Percentiles rank a stretch among this genome's conserved stretches.
Evolutionary conservation across 1,140 invertebrate genomes (phyloP).

Genomic region (Oscheius sp.): DNA sequence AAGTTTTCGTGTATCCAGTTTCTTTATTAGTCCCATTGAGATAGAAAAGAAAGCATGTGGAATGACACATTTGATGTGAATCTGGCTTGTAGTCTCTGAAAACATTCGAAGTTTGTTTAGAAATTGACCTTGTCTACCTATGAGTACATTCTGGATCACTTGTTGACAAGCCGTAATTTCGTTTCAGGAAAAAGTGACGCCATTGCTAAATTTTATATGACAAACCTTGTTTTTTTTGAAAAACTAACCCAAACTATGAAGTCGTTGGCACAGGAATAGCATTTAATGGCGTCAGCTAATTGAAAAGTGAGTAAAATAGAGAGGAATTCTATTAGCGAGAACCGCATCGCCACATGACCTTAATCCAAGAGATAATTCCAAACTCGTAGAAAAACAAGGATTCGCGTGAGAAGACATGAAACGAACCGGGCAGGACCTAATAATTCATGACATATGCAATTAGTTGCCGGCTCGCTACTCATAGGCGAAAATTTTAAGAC

Average conservation of each 20-base stretch:
- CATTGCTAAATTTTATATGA: slow-evolving; percentile 58
- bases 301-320: slow-evolving; percentile 64
- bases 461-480: no score
- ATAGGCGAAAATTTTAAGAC: no score
- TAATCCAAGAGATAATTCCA: no score
- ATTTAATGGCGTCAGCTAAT: slow-evolving; percentile 27
- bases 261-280: slow-evolving; percentile 52
- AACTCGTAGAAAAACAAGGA: no score
- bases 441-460: background rate
- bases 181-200: slow-evolving; percentile 54
- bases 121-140: slow-evolving; percentile 5
- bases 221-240: background rate
- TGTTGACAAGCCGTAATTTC: slow-evolving; percentile 47
- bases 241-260: slow-evolving; percentile 50
- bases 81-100: slow-evolving; percentile 41
- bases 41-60: slow-evolving; percentile 49
- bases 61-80: slow-evolving; percentile 33
- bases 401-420: no score
- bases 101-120: background rate
- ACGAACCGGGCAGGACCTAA: background rate
- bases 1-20: slow-evolving; percentile 37
- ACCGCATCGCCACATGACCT: slow-evolving; percentile 5
- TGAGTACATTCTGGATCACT: slow-evolving; percentile 44
- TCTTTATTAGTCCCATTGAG: slow-evolving; percentile 48
- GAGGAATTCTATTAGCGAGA: slow-evolving; percentile 65